phyloP scores from a whole-genome alignment of 2,888 invertebrate species.

The Tricholauxania praeusta region DNA sequence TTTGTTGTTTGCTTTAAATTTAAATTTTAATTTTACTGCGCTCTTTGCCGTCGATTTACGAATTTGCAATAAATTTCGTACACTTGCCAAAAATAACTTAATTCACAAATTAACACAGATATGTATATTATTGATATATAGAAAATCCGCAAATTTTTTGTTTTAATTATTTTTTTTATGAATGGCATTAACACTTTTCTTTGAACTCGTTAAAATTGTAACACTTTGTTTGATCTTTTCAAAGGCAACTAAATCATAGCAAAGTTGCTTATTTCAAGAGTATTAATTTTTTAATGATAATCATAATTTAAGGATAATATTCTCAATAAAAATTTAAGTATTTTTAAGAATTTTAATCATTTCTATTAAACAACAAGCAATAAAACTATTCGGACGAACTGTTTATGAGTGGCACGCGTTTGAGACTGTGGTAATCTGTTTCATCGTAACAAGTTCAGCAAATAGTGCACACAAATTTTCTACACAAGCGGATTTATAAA shows the following conservation, averaged over 20 bases:
- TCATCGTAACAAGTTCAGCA: conserved; percentile 26
- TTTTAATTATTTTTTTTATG: background rate
- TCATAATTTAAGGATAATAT: no score
- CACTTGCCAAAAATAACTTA: conserved; percentile 21
- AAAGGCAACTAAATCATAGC: background rate
- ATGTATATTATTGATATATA: background rate
- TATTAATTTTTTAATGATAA: no score
- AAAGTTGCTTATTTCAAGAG: no score
- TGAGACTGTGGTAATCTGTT: conserved; percentile 31
- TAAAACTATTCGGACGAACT: conserved; percentile 16
- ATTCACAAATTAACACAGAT: conserved; percentile 18
- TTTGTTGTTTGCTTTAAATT: background rate
- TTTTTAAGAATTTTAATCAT: conserved; percentile 2
- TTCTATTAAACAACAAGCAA: conserved; percentile 12
- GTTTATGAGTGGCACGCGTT: conserved; percentile 32
- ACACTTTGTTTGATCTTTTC: conserved; percentile 13
- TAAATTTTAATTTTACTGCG: background rate
- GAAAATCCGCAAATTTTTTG: background rate
- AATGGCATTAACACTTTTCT: background rate
- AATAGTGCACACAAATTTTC: background rate
- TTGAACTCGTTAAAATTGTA: background rate
- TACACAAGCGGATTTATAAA: background rate
- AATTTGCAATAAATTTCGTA: background rate
- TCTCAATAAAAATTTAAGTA: conserved; percentile 3
- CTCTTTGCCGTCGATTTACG: background rate